Evolutionary conservation across 2,113 vertebrate species (phyloP), one percentile per base, ranked within the genome.

Genomic region (Dicentrarchus labrax): DNA sequence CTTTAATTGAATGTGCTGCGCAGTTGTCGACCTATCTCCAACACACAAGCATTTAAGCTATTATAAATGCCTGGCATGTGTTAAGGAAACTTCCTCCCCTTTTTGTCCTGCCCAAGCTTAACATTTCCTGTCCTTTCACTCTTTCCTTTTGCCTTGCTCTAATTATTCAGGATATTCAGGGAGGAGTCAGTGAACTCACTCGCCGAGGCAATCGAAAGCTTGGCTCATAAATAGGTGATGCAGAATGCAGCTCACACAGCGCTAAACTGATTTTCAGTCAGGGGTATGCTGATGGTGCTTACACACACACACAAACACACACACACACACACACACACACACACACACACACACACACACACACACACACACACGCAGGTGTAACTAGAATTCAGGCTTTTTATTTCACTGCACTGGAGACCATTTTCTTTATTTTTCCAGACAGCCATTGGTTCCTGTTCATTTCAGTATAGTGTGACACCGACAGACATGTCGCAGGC

Each of bases 41-140:
- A 24, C 15, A 65, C 71, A 59, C 85, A 82, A 72, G 51, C 45
- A 64, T 76, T 64, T 75, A 22, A 54, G 69, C 71, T 65, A 38
- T 83, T 87, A 41, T 78, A 80, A 81, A 61, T 48, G 43, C 71
- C 84, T 92, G 87, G 82, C 84, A 88, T 87, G 81, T 61, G 30
- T 71, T 72, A 79, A 84, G 88, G 89, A 89, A 87, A 90, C 86
- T 56, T 85, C 62, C 80, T 83, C 74, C 77, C 80, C 45, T 75
- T 76, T 77, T 78, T 90, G 80, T 89, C 74, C 83, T 86, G 82
- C 84, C 91, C 64, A 53, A 16, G 88, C 86, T 77, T 69, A 79
- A 82, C 88, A 81, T 88, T 92, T 94, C 92, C 91, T 90, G 86
- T 87, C 78, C 89, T 92, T 89, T 92, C 85, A 83, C 92, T 88